Base-by-base conservation (phyloP, 2,797 vertebrate genomes). In the Poecilia velifera region DNA sequence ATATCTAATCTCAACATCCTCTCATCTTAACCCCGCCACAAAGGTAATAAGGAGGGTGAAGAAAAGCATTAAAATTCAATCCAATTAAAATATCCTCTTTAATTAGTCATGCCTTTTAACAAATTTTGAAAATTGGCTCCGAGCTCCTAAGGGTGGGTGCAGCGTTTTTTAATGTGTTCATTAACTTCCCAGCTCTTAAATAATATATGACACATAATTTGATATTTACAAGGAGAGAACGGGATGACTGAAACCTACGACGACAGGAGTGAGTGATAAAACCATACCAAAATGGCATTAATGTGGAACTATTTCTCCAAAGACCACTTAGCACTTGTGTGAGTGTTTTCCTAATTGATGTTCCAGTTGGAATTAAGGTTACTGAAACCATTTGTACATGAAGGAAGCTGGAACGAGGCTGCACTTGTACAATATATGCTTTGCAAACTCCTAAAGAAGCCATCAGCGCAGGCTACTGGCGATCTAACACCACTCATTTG, bases 71-170 rank as follows among this genome's bases (percentile, higher is more conserved):
- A 95, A 96, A 96, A 96, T 96, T 95, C 95, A 95, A 95, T 95
- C 91, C 93, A 88, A 94, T 96, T 96, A 94, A 95, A 96, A 96
- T 94, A 94, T 95, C 95, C 95, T 93, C 94, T 95, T 95, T 96
- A 96, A 96, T 96, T 96, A 96, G 95, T 96, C 96, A 96, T 96
- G 95, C 92, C 92, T 96, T 96, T 95, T 96, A 96, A 96, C 95
- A 94, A 93, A 95, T 96, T 95, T 94, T 95, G 95, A 96, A 96
- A 95, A 96, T 95, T 95, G 94, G 95, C 89, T 95, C 93, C 87
- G 94, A 95, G 95, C 95, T 95, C 95, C 95, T 92, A 83, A 90
- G 91, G 93, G 92, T 92, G 93, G 91, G 93, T 88, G 91, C 92
- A 84, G 77, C 79, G 64, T 92, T 94, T 92, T 89, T 91, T 95